Percentiles rank a stretch among this genome's conserved stretches.
Evolutionary conservation across 2,888 invertebrate genomes (phyloP).

Genomic region (Caenorhabditis macrosperma): DNA sequence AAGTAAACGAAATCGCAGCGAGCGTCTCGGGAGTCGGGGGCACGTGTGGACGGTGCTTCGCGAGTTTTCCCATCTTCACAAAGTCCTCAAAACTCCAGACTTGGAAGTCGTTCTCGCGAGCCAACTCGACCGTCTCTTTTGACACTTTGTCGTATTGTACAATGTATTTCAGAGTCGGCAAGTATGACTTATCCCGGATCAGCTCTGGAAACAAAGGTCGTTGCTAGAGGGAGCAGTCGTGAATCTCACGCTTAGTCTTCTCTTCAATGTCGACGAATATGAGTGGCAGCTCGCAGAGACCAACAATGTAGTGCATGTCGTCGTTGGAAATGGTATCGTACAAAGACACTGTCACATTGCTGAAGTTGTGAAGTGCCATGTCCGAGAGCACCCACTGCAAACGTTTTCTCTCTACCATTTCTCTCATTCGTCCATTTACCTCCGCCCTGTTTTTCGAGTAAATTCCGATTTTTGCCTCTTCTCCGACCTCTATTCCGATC

Average conservation of each 20-base stretch:
- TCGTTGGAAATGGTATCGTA: conserved; percentile 57
- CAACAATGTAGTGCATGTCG: conserved; percentile 47
- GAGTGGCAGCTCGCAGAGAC: conserved; percentile 36
- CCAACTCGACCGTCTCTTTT: conserved; percentile 13
- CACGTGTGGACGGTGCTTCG: conserved; percentile 44
- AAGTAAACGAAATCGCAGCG: conserved; percentile 59
- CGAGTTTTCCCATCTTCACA: conserved; percentile 31
- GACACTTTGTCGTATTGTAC: conserved; percentile 41
- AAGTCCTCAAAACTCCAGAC: conserved; percentile 41
- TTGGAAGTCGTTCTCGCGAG: conserved; percentile 39
- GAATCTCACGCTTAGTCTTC: conserved; percentile 40
- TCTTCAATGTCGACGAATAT: conserved; percentile 49
- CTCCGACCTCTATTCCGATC: conserved; percentile 41
- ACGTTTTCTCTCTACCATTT: background rate
- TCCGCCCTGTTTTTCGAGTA: conserved; percentile 55
- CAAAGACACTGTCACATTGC: conserved; percentile 53
- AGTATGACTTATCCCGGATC: conserved; percentile 28
- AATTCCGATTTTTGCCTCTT: conserved; percentile 44
- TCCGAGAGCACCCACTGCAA: conserved; percentile 52
- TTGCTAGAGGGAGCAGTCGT: background rate
- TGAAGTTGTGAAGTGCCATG: conserved; percentile 54
- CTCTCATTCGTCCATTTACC: background rate
- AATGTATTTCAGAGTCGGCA: conserved; percentile 45
- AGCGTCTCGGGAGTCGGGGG: conserved; percentile 49
- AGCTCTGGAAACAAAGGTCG: conserved; percentile 32